phyloP scores from a whole-genome alignment of 2,888 invertebrate species.

The Nycteola revayana region DNA sequence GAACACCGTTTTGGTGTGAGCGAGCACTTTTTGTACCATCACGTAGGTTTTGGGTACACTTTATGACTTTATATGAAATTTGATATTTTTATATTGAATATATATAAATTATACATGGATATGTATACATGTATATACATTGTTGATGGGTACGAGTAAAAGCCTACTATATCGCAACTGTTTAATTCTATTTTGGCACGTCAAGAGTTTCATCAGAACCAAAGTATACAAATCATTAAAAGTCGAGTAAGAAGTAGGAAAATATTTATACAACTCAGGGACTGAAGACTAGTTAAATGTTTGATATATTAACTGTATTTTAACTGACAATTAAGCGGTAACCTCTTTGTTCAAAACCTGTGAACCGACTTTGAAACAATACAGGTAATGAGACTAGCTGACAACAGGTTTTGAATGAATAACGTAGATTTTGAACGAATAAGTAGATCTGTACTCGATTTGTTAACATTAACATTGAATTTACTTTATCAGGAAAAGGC shows the following conservation, averaged over 20 bases:
- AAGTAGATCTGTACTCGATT: slow-evolving; percentile 59
- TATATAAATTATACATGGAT: slow-evolving; percentile 82
- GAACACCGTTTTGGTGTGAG: slow-evolving; percentile 71
- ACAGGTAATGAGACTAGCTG: slow-evolving; percentile 74
- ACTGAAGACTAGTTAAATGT: slow-evolving; percentile 82
- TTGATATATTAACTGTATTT: slow-evolving; percentile 81
- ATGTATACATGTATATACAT: slow-evolving; percentile 82
- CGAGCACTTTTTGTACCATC: slow-evolving; percentile 78
- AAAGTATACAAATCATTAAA: slow-evolving; percentile 82
- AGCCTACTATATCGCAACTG: slow-evolving; percentile 80
- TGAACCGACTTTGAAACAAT: slow-evolving; percentile 64
- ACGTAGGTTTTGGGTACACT: slow-evolving; percentile 83
- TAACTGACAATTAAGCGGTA: slow-evolving; percentile 74
- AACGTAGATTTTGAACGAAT: slow-evolving; percentile 68
- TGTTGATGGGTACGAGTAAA: slow-evolving; percentile 80
- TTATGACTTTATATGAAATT: slow-evolving; percentile 82
- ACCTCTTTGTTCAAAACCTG: slow-evolving; percentile 79
- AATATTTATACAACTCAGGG: slow-evolving; percentile 81
- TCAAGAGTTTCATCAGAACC: slow-evolving; percentile 81
- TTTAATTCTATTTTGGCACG: slow-evolving; percentile 82
- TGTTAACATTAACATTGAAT: slow-evolving; percentile 33
- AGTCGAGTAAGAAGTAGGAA: slow-evolving; percentile 80
- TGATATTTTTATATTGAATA: slow-evolving; percentile 82
- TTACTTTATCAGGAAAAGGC: slow-evolving; percentile 56
- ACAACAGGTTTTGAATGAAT: slow-evolving; percentile 78